Evolutionary conservation across 1,140 invertebrate genomes (phyloP).

Genomic region (Bombyx mandarina): DNA sequence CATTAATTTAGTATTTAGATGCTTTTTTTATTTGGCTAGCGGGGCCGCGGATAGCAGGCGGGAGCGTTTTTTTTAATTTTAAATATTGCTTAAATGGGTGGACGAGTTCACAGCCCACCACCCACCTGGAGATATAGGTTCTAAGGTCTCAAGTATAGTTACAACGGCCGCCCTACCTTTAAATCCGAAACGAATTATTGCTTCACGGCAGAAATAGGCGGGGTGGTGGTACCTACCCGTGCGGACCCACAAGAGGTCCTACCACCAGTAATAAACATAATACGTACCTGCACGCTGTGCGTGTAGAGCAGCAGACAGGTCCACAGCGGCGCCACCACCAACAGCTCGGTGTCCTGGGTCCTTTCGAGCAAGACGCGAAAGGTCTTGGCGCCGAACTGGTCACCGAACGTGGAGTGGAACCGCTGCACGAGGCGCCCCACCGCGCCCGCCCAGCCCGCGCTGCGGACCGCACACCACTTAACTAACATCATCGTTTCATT

Average conservation of each 20-base stretch:
- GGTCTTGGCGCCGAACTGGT: conserved; percentile 3
- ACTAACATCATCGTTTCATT: background rate
- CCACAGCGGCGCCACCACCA: conserved; percentile 24
- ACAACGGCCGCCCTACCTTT: too few relatives aligned
- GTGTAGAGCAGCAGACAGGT: conserved; percentile 26
- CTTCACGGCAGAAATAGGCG: too few relatives aligned
- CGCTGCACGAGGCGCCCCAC: conserved; percentile 16
- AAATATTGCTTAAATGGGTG: background rate
- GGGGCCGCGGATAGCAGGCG: too few relatives aligned
- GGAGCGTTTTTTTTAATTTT: background rate
- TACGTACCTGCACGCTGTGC: conserved; percentile 18
- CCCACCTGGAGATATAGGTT: background rate
- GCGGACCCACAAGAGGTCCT: too few relatives aligned
- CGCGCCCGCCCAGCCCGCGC: conserved; percentile 32
- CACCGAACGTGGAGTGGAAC: conserved; percentile 9
- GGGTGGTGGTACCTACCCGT: too few relatives aligned
- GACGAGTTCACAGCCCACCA: background rate
- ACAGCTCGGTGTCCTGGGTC: conserved; percentile 8
- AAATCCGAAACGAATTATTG: too few relatives aligned
- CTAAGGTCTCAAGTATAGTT: too few relatives aligned
- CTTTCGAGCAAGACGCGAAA: conserved; percentile 16
- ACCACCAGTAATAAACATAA: too few relatives aligned
- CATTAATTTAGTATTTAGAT: too few relatives aligned
- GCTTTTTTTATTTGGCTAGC: too few relatives aligned
- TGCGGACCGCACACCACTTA: conserved; percentile 16